Evolutionary conservation across 2,113 vertebrate species (phyloP).

Genomic region (Peromyscus polionotus): DNA sequence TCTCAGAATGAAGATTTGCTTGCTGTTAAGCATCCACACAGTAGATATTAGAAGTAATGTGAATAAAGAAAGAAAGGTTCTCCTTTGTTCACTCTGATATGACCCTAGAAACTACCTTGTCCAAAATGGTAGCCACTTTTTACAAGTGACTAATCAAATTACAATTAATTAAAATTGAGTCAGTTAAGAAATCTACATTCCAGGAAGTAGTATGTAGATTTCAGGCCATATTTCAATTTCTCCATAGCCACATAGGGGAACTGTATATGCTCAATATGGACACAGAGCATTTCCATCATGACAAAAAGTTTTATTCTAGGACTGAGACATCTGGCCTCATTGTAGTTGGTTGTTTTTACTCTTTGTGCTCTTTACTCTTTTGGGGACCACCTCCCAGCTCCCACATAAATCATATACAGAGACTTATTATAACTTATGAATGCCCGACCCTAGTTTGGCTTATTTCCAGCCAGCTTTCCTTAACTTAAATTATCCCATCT

Average conservation of each 20-base stretch:
- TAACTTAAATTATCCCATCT: no score
- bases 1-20: background rate
- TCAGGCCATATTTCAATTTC: background rate
- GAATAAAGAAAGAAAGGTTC: background rate
- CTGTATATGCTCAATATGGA: background rate
- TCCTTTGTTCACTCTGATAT: background rate
- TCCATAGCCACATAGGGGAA: background rate
- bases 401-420: no score
- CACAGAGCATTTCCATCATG: background rate
- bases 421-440: no score
- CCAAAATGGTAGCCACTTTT: background rate
- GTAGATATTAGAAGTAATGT: background rate
- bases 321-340: background rate
- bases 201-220: background rate
- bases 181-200: background rate
- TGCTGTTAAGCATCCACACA: background rate
- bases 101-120: background rate
- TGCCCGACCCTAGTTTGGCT: no score
- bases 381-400: no score
- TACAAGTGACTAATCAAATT: slow-evolving; percentile 7
- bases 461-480: no score
- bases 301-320: background rate
- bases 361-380: no score
- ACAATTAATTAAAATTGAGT: slow-evolving; percentile 27
- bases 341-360: no score